A percentile compares a stretch with the other conserved stretches of the same genome.
Evolutionary conservation across 2,797 vertebrate species (phyloP).

Genomic region (Myripristis jacobus): DNA sequence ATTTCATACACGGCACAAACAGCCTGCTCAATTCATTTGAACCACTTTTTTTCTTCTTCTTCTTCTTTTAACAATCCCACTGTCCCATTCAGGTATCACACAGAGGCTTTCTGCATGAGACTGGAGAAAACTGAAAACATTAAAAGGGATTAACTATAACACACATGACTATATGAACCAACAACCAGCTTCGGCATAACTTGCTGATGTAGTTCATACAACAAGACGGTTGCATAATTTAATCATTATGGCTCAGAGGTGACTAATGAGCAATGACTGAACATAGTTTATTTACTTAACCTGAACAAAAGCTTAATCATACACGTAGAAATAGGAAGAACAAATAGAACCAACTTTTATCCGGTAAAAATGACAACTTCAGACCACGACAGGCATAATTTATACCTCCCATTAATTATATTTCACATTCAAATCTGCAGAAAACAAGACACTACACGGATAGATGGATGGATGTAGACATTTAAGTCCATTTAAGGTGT

Average conservation of each 20-base stretch:
- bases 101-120: background rate
- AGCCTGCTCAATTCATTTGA: conserved; percentile 1
- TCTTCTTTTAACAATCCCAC: background rate
- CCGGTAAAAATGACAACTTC: too few species aligned
- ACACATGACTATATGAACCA: background rate
- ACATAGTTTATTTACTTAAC: background rate
- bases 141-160: background rate
- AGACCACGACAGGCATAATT: background rate
- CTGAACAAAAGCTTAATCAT: background rate
- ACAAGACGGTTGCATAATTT: background rate
- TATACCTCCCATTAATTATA: too few species aligned
- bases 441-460: too few species aligned
- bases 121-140: background rate
- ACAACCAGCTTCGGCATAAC: background rate
- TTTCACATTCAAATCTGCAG: too few species aligned
- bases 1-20: conserved; percentile 26
- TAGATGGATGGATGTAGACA: too few species aligned
- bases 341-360: too few species aligned
- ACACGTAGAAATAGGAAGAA: background rate
- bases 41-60: background rate
- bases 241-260: background rate
- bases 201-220: background rate
- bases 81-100: background rate
- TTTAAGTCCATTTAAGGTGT: too few species aligned
- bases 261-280: background rate